Evolutionary conservation across 2,113 vertebrate species (phyloP), one percentile per base, ranked within the genome.

Genomic region (Epinephelus fuscoguttatus): DNA sequence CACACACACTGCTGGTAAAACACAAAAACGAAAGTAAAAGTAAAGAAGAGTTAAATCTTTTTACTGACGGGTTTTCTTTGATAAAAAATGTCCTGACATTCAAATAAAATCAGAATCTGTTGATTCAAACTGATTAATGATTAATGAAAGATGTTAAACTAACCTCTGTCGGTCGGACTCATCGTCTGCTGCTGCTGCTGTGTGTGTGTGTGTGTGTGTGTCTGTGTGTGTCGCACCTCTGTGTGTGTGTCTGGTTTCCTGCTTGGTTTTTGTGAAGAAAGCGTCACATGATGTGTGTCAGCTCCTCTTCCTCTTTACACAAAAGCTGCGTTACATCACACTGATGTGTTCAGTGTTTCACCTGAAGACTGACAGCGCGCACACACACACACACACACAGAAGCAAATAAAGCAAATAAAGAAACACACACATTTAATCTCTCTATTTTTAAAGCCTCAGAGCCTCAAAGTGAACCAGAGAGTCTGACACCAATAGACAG

Each of bases 1-100:
- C 33, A 37, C 33, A 37, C 33, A 6, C 27, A n/a, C 14, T 23
- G 1, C 0, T 2, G 18, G 4, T 4, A 18, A 59, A 19, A 8
- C 25, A 75, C 3, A 56, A 15, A 75, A 88, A 77, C 71, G 89
- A 92, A 90, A 92, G 75, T 86, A 89, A 89, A 90, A 80, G 17
- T 1, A 37, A 53, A 67, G 0, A 0, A 4, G 5, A 1, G 1
- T 11, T n/a, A 0, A 27, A 56, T 3, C 2, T 0, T 0, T 11
- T 40, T 13, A 45, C 6, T 3, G 1, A 3, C 10, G 6, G 14
- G 1, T 17, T 33, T 10, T 6, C 10, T 49, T 0, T 30, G 19
- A n/a, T 6, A 4, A 13, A 23, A 1, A 11, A 45, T 37, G 1
- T n/a, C 19, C 0, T 14, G 1, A 42, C 0, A 21, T 19, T 6